Conservation (phyloP, 2,113 vertebrate species). For the Platycercus adscitus region DNA sequence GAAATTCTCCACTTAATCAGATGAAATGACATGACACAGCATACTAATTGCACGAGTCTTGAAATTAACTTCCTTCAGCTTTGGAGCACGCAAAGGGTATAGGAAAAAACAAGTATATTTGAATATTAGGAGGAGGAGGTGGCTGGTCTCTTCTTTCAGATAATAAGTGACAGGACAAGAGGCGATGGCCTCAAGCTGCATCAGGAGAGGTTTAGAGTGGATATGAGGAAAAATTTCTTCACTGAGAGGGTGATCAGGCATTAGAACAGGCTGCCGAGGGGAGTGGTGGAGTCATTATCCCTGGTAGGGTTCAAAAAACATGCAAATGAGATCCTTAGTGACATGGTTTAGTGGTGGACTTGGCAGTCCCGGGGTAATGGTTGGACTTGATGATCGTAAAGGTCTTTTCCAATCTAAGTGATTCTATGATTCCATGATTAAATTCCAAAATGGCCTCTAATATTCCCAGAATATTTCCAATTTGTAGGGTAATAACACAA, state of each 20-base stretch:
- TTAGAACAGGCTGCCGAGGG: neutral
- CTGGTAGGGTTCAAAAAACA: neutral
- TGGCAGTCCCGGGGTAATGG: neutral
- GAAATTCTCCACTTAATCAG: neutral
- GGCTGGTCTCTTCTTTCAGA: neutral
- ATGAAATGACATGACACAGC: neutral
- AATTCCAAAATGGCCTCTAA: neutral
- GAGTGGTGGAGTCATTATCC: neutral
- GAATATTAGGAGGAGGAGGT: neutral
- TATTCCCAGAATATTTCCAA: neutral
- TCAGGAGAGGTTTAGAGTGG: neutral
- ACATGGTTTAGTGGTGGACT: neutral
- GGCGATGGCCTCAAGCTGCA: neutral
- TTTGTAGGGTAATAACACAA: neutral
- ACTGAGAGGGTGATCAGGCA: neutral
- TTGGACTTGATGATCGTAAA: neutral
- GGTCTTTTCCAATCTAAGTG: neutral
- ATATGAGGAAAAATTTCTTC: neutral
- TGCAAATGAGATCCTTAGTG: neutral
- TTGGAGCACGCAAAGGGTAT: neutral
- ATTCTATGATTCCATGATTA: neutral
- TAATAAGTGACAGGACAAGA: neutral
- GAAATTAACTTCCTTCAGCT: neutral
- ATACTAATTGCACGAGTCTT: neutral
- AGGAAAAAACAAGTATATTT: neutral